Conservation (phyloP, 1,140 invertebrate species). For the Pseudomyrmex cubaensis region DNA sequence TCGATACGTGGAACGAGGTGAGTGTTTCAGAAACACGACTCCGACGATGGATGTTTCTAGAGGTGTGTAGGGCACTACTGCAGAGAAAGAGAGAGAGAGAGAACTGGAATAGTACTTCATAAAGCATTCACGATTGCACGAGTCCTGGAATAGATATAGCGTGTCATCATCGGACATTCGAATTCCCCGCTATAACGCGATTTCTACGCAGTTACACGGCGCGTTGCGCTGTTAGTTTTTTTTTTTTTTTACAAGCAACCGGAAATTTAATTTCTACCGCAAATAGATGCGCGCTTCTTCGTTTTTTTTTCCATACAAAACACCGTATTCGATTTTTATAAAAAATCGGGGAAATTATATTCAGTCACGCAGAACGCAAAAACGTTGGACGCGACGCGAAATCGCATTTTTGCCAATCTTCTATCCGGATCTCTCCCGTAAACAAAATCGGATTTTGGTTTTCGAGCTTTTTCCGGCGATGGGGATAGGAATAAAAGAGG, state of each 20-base stretch:
- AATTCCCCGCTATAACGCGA: constrained; percentile 41
- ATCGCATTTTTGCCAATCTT: constrained; percentile 47
- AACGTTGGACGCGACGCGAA: neutral
- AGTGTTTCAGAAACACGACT: constrained; percentile 44
- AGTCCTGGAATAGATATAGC: constrained; percentile 53
- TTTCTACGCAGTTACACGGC: neutral
- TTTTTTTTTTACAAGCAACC: neutral
- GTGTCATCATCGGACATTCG: constrained; percentile 30
- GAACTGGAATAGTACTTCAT: constrained; percentile 53
- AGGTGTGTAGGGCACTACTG: constrained; percentile 29
- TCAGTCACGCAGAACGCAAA: neutral
- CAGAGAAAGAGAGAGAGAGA: constrained; percentile 22
- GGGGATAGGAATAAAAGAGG: constrained; percentile 11
- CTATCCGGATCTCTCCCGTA: constrained; percentile 1
- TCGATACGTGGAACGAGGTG: constrained; percentile 25
- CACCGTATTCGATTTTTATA: neutral
- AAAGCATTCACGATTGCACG: constrained; percentile 55
- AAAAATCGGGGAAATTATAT: neutral
- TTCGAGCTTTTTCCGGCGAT: constrained; percentile 8
- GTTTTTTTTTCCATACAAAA: neutral
- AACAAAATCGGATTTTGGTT: constrained; percentile 52
- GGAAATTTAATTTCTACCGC: neutral
- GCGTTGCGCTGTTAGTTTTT: neutral
- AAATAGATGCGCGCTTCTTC: neutral
- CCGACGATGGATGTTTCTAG: constrained; percentile 26